Evolutionary conservation across 2,888 invertebrate species (phyloP).

Genomic region (Spilosoma lubricipeda): DNA sequence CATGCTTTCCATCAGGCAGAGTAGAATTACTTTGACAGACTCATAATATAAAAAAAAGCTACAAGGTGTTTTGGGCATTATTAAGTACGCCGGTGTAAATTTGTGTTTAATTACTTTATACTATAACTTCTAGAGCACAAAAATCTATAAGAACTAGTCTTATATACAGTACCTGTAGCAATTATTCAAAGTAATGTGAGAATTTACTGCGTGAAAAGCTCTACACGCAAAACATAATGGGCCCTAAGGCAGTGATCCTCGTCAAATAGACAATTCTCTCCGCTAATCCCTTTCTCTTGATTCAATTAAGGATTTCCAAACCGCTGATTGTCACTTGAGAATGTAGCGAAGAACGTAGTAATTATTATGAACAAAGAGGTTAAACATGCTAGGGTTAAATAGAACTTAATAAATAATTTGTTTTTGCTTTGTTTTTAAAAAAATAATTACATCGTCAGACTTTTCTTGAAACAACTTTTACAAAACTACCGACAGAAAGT

Average conservation of each 20-base stretch:
- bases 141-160: not conserved
- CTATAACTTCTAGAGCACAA: not conserved
- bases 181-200: conserved; percentile 2
- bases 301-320: not conserved
- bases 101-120: too few species aligned
- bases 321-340: not conserved
- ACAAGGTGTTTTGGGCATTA: too few species aligned
- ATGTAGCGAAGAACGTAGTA: not conserved
- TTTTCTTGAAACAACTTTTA: not conserved
- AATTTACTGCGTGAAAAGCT: not conserved
- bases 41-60: too few species aligned
- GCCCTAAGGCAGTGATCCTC: not conserved
- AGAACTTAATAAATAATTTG: not conserved
- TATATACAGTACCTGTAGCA: not conserved
- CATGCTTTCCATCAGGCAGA: too few species aligned
- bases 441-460: not conserved
- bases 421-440: not conserved
- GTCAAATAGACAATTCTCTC: conserved; percentile 1
- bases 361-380: not conserved
- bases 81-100: too few species aligned
- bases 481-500: not conserved
- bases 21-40: too few species aligned
- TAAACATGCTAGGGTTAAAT: not conserved
- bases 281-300: not conserved
- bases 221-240: not conserved